phyloP scores from a whole-genome alignment of 2,113 vertebrate genomes.

The Cygnus buccinator region DNA sequence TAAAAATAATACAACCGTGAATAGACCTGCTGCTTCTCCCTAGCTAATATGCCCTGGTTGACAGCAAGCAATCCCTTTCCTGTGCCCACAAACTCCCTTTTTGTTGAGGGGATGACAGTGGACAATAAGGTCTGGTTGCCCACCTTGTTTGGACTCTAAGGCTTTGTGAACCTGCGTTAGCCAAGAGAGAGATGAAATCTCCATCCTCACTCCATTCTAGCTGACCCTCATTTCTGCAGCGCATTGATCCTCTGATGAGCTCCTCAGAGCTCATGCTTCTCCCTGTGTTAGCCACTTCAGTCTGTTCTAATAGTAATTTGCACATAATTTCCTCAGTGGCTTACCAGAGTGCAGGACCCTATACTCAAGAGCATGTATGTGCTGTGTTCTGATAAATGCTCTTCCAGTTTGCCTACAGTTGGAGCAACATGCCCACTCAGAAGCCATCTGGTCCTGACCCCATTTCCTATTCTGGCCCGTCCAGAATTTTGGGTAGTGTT shows the following conservation, averaged over 20 bases:
- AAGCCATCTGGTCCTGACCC: background rate
- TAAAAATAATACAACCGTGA: background rate
- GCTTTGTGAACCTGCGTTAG: background rate
- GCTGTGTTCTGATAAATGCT: background rate
- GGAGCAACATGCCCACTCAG: background rate
- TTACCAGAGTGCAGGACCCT: background rate
- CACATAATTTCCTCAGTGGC: background rate
- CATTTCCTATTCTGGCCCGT: background rate
- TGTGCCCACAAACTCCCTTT: background rate
- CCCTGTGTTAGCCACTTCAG: background rate
- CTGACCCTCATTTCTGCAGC: background rate
- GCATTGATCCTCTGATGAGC: background rate
- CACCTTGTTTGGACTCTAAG: rapidly evolving
- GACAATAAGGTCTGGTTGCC: background rate
- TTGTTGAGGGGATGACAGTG: background rate
- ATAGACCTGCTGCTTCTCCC: background rate
- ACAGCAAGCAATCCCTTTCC: background rate
- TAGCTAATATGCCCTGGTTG: background rate
- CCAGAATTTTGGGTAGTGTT: background rate
- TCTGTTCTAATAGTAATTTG: background rate
- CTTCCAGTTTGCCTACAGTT: background rate
- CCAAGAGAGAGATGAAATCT: background rate
- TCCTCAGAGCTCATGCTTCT: background rate
- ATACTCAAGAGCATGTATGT: background rate
- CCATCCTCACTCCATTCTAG: background rate